Conservation (phyloP, 2,797 vertebrate genomes). For the Sebastes reedi region DNA sequence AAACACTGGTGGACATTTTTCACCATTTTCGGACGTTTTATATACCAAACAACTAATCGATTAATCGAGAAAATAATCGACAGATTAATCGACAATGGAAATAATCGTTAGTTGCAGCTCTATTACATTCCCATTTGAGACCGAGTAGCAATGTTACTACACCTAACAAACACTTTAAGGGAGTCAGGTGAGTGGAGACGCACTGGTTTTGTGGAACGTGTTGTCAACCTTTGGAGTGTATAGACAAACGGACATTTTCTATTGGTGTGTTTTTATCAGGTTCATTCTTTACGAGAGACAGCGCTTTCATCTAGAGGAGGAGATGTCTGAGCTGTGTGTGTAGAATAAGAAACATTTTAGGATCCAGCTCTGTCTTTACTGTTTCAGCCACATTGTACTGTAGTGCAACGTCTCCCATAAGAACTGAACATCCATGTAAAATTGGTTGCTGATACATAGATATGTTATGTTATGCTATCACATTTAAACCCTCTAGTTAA, state of each 20-base stretch:
- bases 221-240: background rate
- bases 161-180: too few species aligned
- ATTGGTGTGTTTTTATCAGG: background rate
- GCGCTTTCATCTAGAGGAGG: background rate
- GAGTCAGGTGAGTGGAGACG: background rate
- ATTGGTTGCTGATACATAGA: background rate
- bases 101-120: too few species aligned
- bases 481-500: background rate
- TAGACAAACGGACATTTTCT: background rate
- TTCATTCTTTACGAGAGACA: background rate
- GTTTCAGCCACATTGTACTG: background rate
- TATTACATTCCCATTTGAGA: too few species aligned
- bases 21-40: too few species aligned
- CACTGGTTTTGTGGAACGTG: background rate
- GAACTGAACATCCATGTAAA: background rate
- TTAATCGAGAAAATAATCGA: too few species aligned
- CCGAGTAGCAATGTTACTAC: too few species aligned
- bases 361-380: background rate
- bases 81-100: too few species aligned
- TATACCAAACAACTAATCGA: too few species aligned
- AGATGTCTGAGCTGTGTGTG: background rate
- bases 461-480: background rate
- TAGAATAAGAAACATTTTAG: background rate
- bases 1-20: too few species aligned
- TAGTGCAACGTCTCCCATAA: background rate